Base-by-base conservation (phyloP, 2,888 invertebrate species). In the Coelopa pilipes region DNA sequence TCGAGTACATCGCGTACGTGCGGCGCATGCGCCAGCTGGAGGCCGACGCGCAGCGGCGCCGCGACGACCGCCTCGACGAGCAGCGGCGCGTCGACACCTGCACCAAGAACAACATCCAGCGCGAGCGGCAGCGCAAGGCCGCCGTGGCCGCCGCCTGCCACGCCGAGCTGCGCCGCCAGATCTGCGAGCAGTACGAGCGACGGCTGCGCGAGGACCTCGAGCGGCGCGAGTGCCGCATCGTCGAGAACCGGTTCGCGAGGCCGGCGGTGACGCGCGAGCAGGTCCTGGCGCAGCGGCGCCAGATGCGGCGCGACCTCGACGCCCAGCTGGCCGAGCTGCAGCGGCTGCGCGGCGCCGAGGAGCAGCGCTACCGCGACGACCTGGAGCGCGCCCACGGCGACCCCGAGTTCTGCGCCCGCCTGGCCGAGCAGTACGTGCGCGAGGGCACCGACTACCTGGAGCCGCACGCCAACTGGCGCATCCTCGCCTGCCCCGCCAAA, bases 391-490 rank as follows among this genome's bases (percentile, higher is more conserved):
- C 85, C 0, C 73, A 80, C 5, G 78, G 82, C 21, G 84, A 86
- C 79, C 78, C 82, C 0, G 72, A 78, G 21, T 77, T 79, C 9
- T 86, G 86, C 71, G 75, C 77, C 0, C 55, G 81, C 69, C 47
- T 87, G 3, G 81, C 85, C 7, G 76, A 80, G 3, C 78, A 82
- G 53, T 82, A 80, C 21, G 77, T 84, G 72, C 17, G 49, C 0
- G 79, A 81, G 2, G 80, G 81, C 19, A 74, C 77, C 5, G 86
- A 86, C 57, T 87, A 82, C 68, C 76, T 86, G 65, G 72, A 80
- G 0, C 81, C 83, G 2, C 86, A 87, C 79, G 81, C 85, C 5
- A 85, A 86, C 75, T 87, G 87, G 87, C 80, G 78, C 4, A 74
- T 84, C 4, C 65, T 82, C 12, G 78, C 80, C 1, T 81, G 82